phyloP scores from a whole-genome alignment of 2,797 vertebrate species.

The Clarias pachynema region DNA sequence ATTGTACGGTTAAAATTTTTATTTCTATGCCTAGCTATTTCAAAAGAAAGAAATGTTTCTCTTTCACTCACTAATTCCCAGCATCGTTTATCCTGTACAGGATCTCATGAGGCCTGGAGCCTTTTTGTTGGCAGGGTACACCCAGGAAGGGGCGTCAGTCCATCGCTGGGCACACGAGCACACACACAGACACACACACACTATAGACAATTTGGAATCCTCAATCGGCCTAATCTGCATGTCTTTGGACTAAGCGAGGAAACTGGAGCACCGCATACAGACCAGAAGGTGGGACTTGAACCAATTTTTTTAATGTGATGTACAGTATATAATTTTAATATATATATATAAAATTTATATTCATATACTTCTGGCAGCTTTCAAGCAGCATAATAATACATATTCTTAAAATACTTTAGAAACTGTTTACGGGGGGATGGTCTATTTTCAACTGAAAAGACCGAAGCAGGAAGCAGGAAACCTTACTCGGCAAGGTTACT shows the following conservation, averaged over 20 bases:
- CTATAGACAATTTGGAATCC: too few relatives aligned
- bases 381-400: neutral
- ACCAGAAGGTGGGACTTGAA: too few relatives aligned
- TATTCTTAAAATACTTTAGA: neutral
- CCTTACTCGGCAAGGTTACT: neutral
- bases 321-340: neutral
- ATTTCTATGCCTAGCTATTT: neutral
- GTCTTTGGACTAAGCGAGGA: too few relatives aligned
- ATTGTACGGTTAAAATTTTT: neutral
- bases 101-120: too few relatives aligned
- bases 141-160: too few relatives aligned
- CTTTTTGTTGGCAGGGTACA: too few relatives aligned
- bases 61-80: too few relatives aligned
- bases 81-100: too few relatives aligned
- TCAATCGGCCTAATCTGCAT: too few relatives aligned
- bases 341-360: neutral
- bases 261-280: too few relatives aligned
- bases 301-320: neutral
- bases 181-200: too few relatives aligned
- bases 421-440: neutral
- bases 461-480: neutral
- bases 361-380: neutral
- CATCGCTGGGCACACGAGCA: too few relatives aligned
- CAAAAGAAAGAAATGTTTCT: neutral
- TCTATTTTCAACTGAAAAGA: neutral